Percentiles rank a stretch among this genome's conserved stretches.
phyloP scores from a whole-genome alignment of 2,797 vertebrate species.

The Pipistrellus pipistrellus region DNA sequence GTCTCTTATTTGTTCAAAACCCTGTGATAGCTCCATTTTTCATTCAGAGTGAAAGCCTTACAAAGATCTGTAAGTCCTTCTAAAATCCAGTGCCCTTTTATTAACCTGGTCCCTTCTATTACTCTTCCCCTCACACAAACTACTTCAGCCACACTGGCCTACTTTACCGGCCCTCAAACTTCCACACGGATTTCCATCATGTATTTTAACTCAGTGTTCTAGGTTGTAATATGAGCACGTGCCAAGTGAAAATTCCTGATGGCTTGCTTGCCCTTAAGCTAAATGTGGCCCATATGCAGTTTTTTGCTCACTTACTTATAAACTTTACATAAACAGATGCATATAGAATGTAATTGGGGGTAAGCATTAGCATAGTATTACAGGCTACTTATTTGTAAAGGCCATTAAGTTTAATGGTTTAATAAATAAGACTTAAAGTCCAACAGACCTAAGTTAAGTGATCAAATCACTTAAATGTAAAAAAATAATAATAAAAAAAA shows the following conservation, averaged over 20 bases:
- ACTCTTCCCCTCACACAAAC: background rate
- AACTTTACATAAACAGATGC: background rate
- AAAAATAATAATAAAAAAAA: background rate
- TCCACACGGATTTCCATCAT: background rate
- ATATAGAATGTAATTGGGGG: background rate
- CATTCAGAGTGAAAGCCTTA: background rate
- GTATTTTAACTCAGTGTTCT: background rate
- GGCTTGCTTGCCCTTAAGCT: background rate
- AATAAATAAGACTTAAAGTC: background rate
- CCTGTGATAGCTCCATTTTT: conserved; percentile 20
- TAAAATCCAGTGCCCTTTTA: background rate
- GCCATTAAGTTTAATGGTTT: background rate
- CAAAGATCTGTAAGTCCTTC: background rate
- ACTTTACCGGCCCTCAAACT: background rate
- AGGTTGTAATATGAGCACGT: background rate
- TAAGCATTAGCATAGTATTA: background rate
- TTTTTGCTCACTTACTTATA: background rate
- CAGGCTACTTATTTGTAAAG: background rate
- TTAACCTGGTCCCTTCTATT: background rate
- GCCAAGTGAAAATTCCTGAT: background rate
- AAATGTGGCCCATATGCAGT: background rate
- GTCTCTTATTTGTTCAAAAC: background rate
- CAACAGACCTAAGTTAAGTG: background rate
- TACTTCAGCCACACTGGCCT: background rate
- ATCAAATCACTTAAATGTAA: background rate